Evolutionary conservation across 2,113 vertebrate genomes (phyloP).

Genomic region (Nannobrachium achirus): DNA sequence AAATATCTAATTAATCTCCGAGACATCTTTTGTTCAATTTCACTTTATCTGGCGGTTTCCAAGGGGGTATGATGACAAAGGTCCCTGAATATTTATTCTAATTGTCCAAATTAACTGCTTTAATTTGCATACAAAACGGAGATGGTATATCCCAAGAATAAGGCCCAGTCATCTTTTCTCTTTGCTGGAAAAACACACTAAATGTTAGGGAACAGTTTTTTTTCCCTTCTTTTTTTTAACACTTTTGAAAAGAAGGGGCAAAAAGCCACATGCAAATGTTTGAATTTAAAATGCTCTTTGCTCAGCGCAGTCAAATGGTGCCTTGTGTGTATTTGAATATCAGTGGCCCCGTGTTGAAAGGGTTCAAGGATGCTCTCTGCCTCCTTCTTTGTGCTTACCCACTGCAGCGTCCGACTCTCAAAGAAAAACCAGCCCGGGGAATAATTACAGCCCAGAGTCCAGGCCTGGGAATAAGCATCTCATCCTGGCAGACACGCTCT

Average conservation of each 20-base stretch:
- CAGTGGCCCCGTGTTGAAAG: constrained; percentile 96
- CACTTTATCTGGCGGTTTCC: constrained; percentile 96
- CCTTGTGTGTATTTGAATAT: constrained; percentile 98
- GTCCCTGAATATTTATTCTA: constrained; percentile 99
- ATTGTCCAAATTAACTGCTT: constrained; percentile 99
- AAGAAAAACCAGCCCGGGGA: constrained; percentile 85
- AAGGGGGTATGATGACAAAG: constrained; percentile 93
- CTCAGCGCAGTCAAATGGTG: constrained; percentile 92
- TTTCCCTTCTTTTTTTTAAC: too few species aligned
- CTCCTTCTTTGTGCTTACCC: constrained; percentile 99
- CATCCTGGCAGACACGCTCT: constrained; percentile 87
- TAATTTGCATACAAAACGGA: constrained; percentile 99
- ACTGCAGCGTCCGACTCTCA: constrained; percentile 98
- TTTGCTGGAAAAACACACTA: constrained; percentile 86
- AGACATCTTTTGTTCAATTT: constrained; percentile 99
- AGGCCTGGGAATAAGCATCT: constrained; percentile 96
- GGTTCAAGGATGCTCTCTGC: constrained; percentile 99
- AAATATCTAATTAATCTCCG: constrained; percentile 99
- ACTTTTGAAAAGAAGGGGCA: constrained; percentile 86
- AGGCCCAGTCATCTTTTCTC: constrained; percentile 89
- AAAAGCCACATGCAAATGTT: constrained; percentile 96
- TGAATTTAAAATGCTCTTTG: constrained; percentile 92
- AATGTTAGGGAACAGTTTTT: constrained; percentile 91
- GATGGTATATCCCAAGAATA: constrained; percentile 86
- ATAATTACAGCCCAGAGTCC: constrained; percentile 97